Evolutionary conservation across 2,797 vertebrate genomes (phyloP), one percentile per base, ranked within the genome.

Genomic region (Ptychobarbus kaznakovi): DNA sequence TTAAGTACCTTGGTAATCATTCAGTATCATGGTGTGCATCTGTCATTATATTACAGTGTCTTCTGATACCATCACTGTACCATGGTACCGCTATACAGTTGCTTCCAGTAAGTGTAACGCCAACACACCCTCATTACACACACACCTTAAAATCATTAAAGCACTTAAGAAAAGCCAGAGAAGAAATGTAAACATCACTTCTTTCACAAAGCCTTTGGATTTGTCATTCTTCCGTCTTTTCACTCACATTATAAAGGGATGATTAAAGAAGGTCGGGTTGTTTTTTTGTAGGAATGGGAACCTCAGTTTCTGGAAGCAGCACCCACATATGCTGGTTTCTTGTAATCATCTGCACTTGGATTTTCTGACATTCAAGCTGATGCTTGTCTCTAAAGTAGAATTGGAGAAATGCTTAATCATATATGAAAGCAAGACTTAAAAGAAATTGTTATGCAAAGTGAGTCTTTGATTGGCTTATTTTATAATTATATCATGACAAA

Each of bases 161-260:
- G 82, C 85, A 81, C 82, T 85, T 83, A 85, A 85, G 70, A 82
- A 35, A 42, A 73, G 56, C 18, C 53, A 77, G 32, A 81, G 77
- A 65, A 82, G 28, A 56, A 87, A 87, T 84, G 61, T 84, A 90
- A 90, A 86, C 85, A 90, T 79, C 51, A 74, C 28, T 35, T 49
- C 66, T 78, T 81, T 83, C 73, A 78, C 18, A 87, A 81, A 53
- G 56, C 38, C 56, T 35, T 51, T 79, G 78, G 66, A 78, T 84
- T 85, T 86, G 75, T 80, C 42, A 80, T 69, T 78, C 32, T 76
- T 84, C 51, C 11, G 16, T 51, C 77, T 86, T 73, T 89, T 81
- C 46, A 63, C 28, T 80, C n/a, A 20, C 3, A 65, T 65, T 80
- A 20, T 80, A 61, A 65, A 56, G 42, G 42, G 58, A 80, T 32